Base-by-base conservation (phyloP, 2,797 vertebrate species). In the Halcyon badia region DNA sequence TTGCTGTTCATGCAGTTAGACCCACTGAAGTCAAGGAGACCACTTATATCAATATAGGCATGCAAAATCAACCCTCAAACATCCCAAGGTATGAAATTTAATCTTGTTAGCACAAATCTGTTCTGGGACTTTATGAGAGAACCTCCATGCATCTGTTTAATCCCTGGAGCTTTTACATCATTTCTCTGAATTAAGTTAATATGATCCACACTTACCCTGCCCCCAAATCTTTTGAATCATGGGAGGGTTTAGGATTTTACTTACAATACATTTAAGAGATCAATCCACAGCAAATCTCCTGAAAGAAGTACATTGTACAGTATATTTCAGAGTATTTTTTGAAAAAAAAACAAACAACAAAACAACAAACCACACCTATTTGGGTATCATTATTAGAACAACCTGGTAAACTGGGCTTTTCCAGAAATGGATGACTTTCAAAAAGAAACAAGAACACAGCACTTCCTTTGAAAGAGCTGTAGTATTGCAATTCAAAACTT, bases 21-120 rank as follows among this genome's bases (percentile, higher is more conserved):
- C 26, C 17, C 46, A 66, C 30, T 89, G 73, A 86, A 83, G 64
- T 83, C 44, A 57, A 66, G 72, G 81, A 70, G 68, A 60, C 48
- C 10, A 35, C 37, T 84, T 84, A 14, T 21, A 60, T 73, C 56
- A 68, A 30, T 39, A 82, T 60, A 89, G 21, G 41, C 22, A 52
- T 73, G 69, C 42, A 87, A 88, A 90, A 72, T 1, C 7, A 91
- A 70, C 58, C 71, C 61, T 60, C 44, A 86, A 39, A 69, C 33
- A 76, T 84, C 66, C 62, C 54, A 83, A 84, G 66, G 70, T 88
- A 94, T 64, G 89, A 97, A 96, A 94, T 88, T 76, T 44, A 86
- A 70, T 95, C 73, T 94, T 79, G 51, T 83, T 88, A 88, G 70
- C 56, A 66, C 51, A 88, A 58, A 84, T 72, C 54, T 88, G 76